A percentile compares a stretch with the other conserved stretches of the same genome.
Conservation (phyloP, 2,888 invertebrate species). For the Penaeus monodon region DNA sequence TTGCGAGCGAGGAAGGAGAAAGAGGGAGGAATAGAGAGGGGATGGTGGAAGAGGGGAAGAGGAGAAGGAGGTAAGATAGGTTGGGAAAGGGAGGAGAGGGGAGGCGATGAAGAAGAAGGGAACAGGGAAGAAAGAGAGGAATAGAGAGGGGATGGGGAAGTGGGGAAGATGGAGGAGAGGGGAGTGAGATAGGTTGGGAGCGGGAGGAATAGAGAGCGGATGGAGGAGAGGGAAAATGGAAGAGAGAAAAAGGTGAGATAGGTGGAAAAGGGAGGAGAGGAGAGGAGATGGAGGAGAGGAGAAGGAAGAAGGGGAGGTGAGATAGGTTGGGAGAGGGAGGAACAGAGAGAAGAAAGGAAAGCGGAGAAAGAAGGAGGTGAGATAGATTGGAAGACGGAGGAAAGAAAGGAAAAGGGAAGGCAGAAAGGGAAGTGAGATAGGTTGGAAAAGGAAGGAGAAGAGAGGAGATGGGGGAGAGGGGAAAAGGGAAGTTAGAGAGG, state of each 20-base stretch:
- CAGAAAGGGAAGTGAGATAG: background rate
- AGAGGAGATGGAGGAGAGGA: background rate
- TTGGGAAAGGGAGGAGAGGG: background rate
- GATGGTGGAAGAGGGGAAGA: background rate
- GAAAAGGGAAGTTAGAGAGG: background rate
- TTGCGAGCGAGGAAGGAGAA: background rate
- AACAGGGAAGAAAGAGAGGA: no score
- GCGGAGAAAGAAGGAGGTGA: background rate
- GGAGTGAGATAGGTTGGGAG: background rate
- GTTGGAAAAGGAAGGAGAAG: background rate
- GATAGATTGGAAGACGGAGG: background rate
- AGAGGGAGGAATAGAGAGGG: background rate
- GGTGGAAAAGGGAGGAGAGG: background rate
- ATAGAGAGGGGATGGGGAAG: background rate
- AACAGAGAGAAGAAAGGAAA: background rate
- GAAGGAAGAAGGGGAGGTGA: background rate
- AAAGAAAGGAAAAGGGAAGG: background rate
- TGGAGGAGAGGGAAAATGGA: background rate
- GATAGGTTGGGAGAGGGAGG: no score
- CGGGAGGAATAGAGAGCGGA: background rate
- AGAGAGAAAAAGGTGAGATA: background rate
- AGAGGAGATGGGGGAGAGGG: background rate
- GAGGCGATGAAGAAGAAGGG: background rate
- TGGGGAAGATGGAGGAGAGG: background rate
- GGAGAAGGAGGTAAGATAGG: background rate